Base-by-base conservation (phyloP, 2,888 invertebrate species). In the Myopa tessellatipennis region DNA sequence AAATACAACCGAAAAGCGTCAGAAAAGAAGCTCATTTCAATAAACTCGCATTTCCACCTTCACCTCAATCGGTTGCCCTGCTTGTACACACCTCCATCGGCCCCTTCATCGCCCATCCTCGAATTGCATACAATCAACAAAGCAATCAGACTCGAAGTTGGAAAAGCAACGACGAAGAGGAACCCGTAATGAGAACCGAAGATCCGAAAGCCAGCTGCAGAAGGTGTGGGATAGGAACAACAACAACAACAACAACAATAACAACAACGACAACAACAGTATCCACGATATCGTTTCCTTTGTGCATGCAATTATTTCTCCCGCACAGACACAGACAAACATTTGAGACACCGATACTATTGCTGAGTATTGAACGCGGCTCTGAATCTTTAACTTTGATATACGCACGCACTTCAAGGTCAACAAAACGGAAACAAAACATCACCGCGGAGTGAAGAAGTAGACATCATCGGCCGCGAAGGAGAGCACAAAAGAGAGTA, bases 301-400 rank as follows among this genome's bases (percentile, higher is more conserved):
- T 58, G 36, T 45, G 68, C 75, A 60, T 68, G 61, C 36, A 76
- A 76, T 76, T 76, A 52, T n/a, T 70, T 77, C 72, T 77, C 72
- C 73, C 73, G 77, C 73, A 68, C 73, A 72, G 72, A 68, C 60
- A 77, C 77, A 60, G 12, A 74, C 34, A 68, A 55, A 58, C 50
- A 73, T 26, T 26, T 26, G 12, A 71, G 8, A 18, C 34, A 8
- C 55, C 5, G 55, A 74, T 16, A 18, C 58, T 18, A 16, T 12
- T 14, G 38, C 12, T 26, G 16, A 63, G 14, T 34, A 34, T 38
- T 36, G 65, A 38, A 38, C 12, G 38, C 0, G 5, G 1, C 16
- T 36, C 10, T 3, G 14, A 55, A 55, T 70, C 8, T 70, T 55
- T 65, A 26, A 70, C 55, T 65, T 70, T 52, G 34, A 70, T 36